Conservation (phyloP, 2,113 vertebrate genomes). For the Desmodus rotundus region DNA sequence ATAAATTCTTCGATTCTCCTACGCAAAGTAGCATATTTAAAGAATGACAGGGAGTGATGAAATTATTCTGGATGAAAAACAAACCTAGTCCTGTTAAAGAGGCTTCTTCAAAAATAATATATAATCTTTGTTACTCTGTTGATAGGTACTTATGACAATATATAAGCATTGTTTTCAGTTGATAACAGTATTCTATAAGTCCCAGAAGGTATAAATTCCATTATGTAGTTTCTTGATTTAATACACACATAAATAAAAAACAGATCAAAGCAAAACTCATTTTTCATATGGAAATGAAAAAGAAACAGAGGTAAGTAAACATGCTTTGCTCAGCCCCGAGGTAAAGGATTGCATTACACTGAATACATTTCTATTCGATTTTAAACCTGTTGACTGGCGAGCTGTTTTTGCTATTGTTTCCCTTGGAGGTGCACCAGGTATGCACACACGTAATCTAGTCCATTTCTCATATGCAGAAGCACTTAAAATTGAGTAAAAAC, state of each 20-base stretch:
- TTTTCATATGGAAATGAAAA: constrained; percentile 50
- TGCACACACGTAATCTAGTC: constrained; percentile 10
- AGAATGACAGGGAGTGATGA: background rate
- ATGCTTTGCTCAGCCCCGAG: background rate
- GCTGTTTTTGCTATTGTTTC: constrained; percentile 47
- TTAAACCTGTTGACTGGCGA: background rate
- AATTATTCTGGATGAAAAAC: constrained; percentile 24
- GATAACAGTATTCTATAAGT: background rate
- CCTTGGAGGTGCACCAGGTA: background rate
- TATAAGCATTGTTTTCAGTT: constrained; percentile 18
- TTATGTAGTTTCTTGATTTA: background rate
- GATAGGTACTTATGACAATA: constrained; percentile 30
- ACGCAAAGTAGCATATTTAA: constrained; percentile 5
- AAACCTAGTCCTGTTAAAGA: background rate
- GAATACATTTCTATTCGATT: constrained; percentile 26
- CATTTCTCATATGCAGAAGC: constrained; percentile 43
- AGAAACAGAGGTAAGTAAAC: constrained; percentile 11
- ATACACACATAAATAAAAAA: constrained; percentile 26
- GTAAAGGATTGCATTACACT: background rate
- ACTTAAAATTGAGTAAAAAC: constrained; percentile 53
- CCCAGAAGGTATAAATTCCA: constrained; percentile 7
- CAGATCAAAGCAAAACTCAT: background rate
- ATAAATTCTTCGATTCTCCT: background rate
- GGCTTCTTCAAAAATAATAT: constrained; percentile 18
- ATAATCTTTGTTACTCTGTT: constrained; percentile 22